Conservation (phyloP, 2,113 vertebrate species). For the Narcine bancroftii region DNA sequence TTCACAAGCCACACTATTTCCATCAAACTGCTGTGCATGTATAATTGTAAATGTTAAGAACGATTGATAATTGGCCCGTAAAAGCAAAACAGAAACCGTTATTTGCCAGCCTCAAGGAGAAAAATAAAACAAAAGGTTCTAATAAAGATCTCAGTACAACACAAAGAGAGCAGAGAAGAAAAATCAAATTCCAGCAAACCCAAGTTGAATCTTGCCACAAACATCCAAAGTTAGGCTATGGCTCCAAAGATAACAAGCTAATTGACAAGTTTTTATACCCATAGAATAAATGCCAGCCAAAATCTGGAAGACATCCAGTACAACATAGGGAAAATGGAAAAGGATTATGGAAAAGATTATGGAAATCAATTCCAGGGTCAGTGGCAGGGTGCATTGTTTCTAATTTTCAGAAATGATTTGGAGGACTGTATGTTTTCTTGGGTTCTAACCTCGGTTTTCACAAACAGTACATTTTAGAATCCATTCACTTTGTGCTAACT, state of each 20-base stretch:
- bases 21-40: no score
- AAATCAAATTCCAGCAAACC: not conserved
- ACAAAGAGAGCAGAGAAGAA: not conserved
- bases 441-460: not conserved
- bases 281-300: not conserved
- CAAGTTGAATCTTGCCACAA: not conserved
- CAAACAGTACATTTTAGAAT: not conserved
- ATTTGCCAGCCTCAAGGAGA: not conserved
- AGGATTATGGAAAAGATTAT: not conserved
- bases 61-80: not conserved
- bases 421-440: not conserved
- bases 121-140: not conserved
- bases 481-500: not conserved
- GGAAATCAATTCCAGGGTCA: not conserved
- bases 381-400: not conserved
- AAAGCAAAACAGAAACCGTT: not conserved
- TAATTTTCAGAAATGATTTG: conserved; percentile 16
- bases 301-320: not conserved
- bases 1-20: conserved; percentile 7
- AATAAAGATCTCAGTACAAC: conserved; percentile 2
- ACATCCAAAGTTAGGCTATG: not conserved
- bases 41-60: not conserved
- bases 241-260: not conserved
- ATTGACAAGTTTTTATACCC: not conserved
- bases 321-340: not conserved